phyloP scores from a whole-genome alignment of 2,113 vertebrate species.

The Paedocypris sp. region DNA sequence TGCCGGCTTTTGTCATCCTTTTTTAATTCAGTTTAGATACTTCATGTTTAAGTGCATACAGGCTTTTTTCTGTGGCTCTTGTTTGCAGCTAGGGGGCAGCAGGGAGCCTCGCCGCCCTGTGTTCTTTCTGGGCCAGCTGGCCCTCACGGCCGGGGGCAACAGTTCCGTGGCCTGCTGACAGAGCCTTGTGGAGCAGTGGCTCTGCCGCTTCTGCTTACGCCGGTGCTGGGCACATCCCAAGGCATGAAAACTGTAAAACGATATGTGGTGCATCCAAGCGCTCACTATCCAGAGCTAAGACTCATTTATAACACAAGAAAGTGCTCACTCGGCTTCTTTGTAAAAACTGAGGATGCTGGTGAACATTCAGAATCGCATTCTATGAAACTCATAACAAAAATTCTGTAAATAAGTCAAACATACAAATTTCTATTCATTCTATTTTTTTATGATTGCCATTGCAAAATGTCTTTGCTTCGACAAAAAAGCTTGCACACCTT shows the following conservation, averaged over 20 bases:
- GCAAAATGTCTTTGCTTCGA: no score
- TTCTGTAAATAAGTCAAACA: no score
- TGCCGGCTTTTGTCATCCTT: no score
- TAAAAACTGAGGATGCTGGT: slow-evolving; percentile 14
- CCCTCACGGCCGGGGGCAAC: slow-evolving; percentile 55
- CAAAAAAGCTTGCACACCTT: no score
- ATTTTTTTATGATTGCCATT: no score
- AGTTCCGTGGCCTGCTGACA: slow-evolving; percentile 59
- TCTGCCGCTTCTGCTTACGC: slow-evolving; percentile 56
- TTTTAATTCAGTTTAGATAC: background rate
- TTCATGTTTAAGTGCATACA: no score
- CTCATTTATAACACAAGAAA: slow-evolving; percentile 24
- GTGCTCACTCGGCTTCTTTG: slow-evolving; percentile 24
- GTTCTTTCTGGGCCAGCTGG: slow-evolving; percentile 55
- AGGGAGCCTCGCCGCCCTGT: slow-evolving; percentile 18
- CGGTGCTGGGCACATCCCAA: slow-evolving; percentile 36
- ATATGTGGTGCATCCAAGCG: slow-evolving; percentile 51
- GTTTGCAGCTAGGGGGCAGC: slow-evolving; percentile 35
- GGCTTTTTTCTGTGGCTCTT: background rate
- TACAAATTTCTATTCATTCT: no score
- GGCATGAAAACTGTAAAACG: slow-evolving; percentile 62
- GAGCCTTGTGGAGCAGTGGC: slow-evolving; percentile 62
- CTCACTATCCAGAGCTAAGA: slow-evolving; percentile 36
- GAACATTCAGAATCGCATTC: background rate
- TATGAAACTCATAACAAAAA: background rate